Percentiles rank a stretch among this genome's conserved stretches.
Evolutionary conservation across 1,140 invertebrate species (phyloP).

Genomic region (Drosophila fuyamai): DNA sequence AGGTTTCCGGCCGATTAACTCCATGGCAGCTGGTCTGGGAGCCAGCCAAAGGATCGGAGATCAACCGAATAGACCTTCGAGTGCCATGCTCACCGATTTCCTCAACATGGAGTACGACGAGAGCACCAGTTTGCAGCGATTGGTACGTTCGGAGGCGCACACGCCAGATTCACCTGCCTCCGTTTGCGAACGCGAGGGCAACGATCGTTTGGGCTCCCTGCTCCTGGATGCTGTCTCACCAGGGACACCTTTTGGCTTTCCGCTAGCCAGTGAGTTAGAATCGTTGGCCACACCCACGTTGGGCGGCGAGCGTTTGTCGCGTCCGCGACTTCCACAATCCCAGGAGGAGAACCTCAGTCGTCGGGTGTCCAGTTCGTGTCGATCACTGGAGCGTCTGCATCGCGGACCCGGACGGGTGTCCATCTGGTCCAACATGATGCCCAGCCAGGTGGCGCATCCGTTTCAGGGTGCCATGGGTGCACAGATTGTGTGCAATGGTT

Average conservation of each 20-base stretch:
- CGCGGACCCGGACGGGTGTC: constrained; percentile 82
- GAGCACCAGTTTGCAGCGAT: constrained; percentile 69
- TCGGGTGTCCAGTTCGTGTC: constrained; percentile 73
- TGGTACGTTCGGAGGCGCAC: constrained; percentile 83
- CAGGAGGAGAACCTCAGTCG: constrained; percentile 67
- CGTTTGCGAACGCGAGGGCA: constrained; percentile 72
- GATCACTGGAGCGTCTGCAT: constrained; percentile 84
- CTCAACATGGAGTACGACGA: constrained; percentile 83
- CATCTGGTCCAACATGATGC: constrained; percentile 85
- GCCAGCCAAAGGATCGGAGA: constrained; percentile 51
- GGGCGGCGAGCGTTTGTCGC: constrained; percentile 58
- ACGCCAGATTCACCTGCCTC: constrained; percentile 83
- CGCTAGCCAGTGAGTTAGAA: constrained; percentile 39
- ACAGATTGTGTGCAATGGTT: constrained; percentile 92
- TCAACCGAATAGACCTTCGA: constrained; percentile 76
- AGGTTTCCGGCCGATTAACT: constrained; percentile 14
- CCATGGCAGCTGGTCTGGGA: constrained; percentile 15
- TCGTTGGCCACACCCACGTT: constrained; percentile 35
- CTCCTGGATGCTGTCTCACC: constrained; percentile 53
- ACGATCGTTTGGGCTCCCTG: constrained; percentile 44
- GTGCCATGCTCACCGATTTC: constrained; percentile 83
- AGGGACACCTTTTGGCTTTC: constrained; percentile 54
- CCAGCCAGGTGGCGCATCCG: constrained; percentile 86
- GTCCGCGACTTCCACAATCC: constrained; percentile 45
- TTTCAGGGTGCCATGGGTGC: constrained; percentile 93